Evolutionary conservation across 2,888 invertebrate species (phyloP), one percentile per base, ranked within the genome.

Genomic region (Acanthococcus lagerstroemiae): DNA sequence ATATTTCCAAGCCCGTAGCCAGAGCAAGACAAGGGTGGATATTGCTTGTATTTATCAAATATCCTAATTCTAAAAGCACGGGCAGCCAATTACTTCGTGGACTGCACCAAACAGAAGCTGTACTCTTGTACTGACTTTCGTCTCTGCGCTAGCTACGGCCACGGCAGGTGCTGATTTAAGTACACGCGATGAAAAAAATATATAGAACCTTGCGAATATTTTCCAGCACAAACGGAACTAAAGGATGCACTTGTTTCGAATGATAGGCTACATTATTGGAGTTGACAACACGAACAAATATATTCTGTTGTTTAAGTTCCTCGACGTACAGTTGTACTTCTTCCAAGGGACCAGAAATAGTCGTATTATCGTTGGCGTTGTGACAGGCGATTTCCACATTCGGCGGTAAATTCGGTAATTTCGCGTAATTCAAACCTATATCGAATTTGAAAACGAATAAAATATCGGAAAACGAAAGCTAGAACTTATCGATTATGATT

Each of bases 361-460:
- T 90, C 57, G 87, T 84, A 45, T 86, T 87, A 69, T 85, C 85
- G 4, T 82, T 79, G 1, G 87, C 83, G 74, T 91, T 91, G 76
- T 89, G 89, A 73, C 90, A 91, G 12, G 90, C 88, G 0, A 88
- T 82, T 70, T 84, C 84, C 22, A 89, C 83, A 26, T 82, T 81
- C 21, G 81, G 78, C 0, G 87, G 86, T 67, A 79, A 55, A 17
- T 70, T 61, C 30, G 70, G 71, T 6, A 74, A 67, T 17, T 73
- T 60, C 44, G 71, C 60, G 67, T 73, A 72, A 12, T 72, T 71
- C 55, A 72, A 52, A 45, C 73, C 73, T 72, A 15, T 4, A 21
- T 2, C 2, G 22, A 37, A 3, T 37, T 37, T 3, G 37, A 3
- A 30, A 37, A 37, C n/a, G 37, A 37, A 37, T 37, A 37, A 37